These are phyloP conservation scores for Parthenolecanium corni DNA, from an alignment of 2,888 invertebrate species.

Conservation along the genomic window DNA sequence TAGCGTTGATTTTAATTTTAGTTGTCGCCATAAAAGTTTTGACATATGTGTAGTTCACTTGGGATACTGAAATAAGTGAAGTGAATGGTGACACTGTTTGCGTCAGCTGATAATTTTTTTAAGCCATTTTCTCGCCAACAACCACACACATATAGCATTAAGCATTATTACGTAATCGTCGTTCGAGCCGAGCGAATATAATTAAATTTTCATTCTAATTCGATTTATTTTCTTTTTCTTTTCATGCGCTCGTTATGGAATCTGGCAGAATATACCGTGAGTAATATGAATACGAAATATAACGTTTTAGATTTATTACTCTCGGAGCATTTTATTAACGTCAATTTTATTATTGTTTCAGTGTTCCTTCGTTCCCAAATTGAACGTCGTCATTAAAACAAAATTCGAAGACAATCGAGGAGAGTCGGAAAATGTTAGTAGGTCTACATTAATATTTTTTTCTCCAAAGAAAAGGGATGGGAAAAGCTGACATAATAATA, in stretches of 20 bases:
- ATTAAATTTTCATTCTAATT: neutral
- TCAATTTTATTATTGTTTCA: constrained; percentile 12
- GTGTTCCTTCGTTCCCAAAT: constrained; percentile 49
- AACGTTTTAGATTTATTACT: neutral
- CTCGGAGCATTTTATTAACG: no score
- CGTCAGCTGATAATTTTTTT: no score
- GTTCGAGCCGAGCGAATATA: neutral
- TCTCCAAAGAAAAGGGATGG: no score
- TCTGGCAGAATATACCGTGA: constrained; percentile 30
- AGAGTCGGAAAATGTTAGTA: constrained; percentile 71
- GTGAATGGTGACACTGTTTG: no score
- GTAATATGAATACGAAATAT: constrained; percentile 24
- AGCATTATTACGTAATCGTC: no score
- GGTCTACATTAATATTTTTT: neutral
- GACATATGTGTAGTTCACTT: no score
- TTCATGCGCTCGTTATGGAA: neutral
- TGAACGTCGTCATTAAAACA: constrained; percentile 54
- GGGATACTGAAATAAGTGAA: no score
- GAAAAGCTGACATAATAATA: no score
- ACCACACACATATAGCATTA: no score
- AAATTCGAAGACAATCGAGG: constrained; percentile 84
- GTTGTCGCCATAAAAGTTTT: no score
- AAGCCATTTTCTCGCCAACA: no score
- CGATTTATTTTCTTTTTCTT: neutral
- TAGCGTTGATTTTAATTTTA: no score